Base-by-base conservation (phyloP, 2,797 vertebrate species). In the Cuniculus paca region DNA sequence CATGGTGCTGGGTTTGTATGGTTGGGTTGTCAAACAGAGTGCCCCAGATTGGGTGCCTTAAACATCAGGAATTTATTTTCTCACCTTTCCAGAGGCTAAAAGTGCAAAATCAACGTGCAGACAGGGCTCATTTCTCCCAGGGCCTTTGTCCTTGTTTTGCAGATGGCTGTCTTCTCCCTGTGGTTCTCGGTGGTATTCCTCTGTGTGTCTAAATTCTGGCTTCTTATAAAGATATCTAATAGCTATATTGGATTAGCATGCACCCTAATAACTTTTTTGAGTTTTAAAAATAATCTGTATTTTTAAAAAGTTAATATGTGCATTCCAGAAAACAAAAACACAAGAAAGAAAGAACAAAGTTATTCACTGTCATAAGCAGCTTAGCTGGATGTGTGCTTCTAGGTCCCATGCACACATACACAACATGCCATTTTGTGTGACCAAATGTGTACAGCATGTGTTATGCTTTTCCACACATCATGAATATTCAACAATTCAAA, bases 401-500 rank as follows among this genome's bases (percentile, higher is more conserved):
- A 79, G 89, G 45, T 91, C 45, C 31, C 58, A 0, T 68, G 19
- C 36, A 9, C 68, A 90, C 26, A 95, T 6, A 84, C 79, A 91
- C 2, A 11, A 52, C 48, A 19, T 50, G 16, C 48, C 75, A 78
- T 78, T 84, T 91, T 65, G 45, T 80, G 65, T 52, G 78, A 85
- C 16, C 79, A 68, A 83, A 70, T 86, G 70, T 1, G 3, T 70
- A 84, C 8, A 63, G 84, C 13, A 42, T 65, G 63, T 22, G 58
- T 81, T 91, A 94, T 92, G 91, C 85, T 96, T 95, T 88, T 78
- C 86, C 68, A 95, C 81, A 95, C 48, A 88, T 68, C 20, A 65
- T 78, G 81, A 94, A 54, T 97, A 96, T 96, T 96, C 95, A 95
- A 45, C 88, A 97, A 87, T 88, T 75, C 56, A 80, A 86, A 95